Conservation (phyloP, 1,140 invertebrate genomes). For the Apis cerana region DNA sequence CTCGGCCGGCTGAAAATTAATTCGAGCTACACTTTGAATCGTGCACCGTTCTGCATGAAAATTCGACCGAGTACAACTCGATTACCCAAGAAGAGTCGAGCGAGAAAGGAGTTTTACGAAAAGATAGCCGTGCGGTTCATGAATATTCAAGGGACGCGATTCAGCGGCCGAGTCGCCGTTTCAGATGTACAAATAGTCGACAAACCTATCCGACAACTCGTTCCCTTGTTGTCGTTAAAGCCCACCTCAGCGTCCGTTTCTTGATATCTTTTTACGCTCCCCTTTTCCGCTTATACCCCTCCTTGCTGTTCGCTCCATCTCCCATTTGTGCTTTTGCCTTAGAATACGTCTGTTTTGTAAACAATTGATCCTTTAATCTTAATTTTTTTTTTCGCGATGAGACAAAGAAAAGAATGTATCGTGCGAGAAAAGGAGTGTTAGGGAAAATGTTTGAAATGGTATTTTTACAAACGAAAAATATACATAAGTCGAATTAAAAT, state of each 20-base stretch:
- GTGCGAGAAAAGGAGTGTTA: no score
- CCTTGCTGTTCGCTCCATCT: not conserved
- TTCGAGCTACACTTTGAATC: not conserved
- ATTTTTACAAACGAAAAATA: not conserved
- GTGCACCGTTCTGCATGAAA: not conserved
- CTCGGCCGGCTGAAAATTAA: not conserved
- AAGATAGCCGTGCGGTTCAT: slow-evolving; percentile 16
- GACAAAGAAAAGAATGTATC: no score
- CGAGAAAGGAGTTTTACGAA: slow-evolving; percentile 12
- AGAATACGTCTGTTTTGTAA: not conserved
- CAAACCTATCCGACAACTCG: slow-evolving; percentile 37
- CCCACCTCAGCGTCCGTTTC: not conserved
- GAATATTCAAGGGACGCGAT: slow-evolving; percentile 32
- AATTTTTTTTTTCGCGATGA: not conserved
- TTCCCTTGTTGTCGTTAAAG: slow-evolving; percentile 34
- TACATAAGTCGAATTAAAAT: no score
- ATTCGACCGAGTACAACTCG: not conserved
- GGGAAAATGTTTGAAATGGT: no score
- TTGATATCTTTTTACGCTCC: not conserved
- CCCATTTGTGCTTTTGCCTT: not conserved
- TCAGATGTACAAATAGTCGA: slow-evolving; percentile 32
- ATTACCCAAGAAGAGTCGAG: slow-evolving; percentile 21
- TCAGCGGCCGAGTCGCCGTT: not conserved
- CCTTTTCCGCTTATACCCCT: not conserved
- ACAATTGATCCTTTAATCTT: not conserved